A percentile compares a stretch with the other conserved stretches of the same genome.
phyloP scores from a whole-genome alignment of 2,113 vertebrate genomes.

The Mobula hypostoma region DNA sequence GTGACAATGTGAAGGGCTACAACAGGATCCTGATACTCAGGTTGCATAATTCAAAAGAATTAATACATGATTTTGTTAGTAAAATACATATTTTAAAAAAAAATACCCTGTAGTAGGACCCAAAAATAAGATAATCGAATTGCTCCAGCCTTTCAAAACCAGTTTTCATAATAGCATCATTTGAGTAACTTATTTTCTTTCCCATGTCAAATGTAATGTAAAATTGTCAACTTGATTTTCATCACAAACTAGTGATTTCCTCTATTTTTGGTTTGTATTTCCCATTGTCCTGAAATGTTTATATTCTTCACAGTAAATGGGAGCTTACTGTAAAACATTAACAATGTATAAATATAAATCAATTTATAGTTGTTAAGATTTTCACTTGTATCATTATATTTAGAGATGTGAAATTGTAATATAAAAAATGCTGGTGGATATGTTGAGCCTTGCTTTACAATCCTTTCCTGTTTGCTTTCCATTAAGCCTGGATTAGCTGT shows the following conservation, averaged over 20 bases:
- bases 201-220: neutral
- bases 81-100: neutral
- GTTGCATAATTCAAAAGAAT: neutral
- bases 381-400: neutral
- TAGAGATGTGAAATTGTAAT: neutral
- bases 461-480: neutral
- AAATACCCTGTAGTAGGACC: neutral
- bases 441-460: conserved; percentile 14
- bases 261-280: neutral
- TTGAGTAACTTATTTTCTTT: no score
- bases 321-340: neutral
- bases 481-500: neutral
- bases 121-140: neutral
- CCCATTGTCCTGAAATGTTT: neutral
- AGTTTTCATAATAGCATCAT: neutral
- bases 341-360: neutral
- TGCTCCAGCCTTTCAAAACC: neutral
- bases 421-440: conserved; percentile 21
- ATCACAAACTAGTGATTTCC: neutral
- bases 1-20: neutral
- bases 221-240: neutral
- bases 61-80: neutral
- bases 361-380: conserved; percentile 7
- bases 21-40: neutral
- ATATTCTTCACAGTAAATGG: neutral